These are phyloP conservation scores for Clivina fossor DNA, from an alignment of 2,888 invertebrate species.

Conservation along the genomic window DNA sequence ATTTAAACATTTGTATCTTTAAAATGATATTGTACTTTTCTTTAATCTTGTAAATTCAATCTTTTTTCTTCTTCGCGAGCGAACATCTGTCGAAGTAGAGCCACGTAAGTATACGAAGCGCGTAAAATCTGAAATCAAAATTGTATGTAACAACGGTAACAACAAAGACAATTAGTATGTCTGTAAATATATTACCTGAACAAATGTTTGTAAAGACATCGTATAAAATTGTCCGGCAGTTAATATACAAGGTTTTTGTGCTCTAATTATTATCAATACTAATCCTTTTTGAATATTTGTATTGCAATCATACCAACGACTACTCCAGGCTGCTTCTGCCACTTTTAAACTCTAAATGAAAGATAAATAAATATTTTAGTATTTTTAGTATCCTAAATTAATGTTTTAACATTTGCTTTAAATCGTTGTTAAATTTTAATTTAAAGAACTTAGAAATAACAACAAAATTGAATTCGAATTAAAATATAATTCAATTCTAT, in stretches of 20 bases:
- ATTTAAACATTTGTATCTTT: no score
- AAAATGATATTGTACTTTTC: no score
- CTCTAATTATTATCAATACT: conserved; percentile 35
- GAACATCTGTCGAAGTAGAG: conserved; percentile 36
- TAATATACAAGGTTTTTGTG: conserved; percentile 32
- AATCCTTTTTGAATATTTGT: conserved; percentile 34
- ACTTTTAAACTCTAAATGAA: conserved; percentile 37
- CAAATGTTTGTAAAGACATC: conserved; percentile 39
- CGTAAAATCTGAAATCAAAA: conserved; percentile 36
- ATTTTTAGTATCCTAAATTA: no score
- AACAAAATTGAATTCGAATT: no score
- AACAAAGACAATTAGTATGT: no score
- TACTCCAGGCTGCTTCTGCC: conserved; percentile 33
- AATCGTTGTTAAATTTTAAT: no score
- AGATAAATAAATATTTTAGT: background rate
- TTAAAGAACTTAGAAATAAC: no score
- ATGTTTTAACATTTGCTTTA: no score
- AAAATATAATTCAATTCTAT: no score
- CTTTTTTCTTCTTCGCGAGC: conserved; percentile 9
- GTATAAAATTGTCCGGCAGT: conserved; percentile 38
- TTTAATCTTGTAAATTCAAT: no score
- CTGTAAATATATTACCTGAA: no score
- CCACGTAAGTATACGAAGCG: conserved; percentile 39
- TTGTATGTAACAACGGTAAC: background rate
- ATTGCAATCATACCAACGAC: conserved; percentile 37